Percentiles rank a stretch among this genome's conserved stretches.
These are phyloP conservation scores for Caenorhabditis becei DNA, from an alignment of 2,888 invertebrate species.

Conservation along the genomic window DNA sequence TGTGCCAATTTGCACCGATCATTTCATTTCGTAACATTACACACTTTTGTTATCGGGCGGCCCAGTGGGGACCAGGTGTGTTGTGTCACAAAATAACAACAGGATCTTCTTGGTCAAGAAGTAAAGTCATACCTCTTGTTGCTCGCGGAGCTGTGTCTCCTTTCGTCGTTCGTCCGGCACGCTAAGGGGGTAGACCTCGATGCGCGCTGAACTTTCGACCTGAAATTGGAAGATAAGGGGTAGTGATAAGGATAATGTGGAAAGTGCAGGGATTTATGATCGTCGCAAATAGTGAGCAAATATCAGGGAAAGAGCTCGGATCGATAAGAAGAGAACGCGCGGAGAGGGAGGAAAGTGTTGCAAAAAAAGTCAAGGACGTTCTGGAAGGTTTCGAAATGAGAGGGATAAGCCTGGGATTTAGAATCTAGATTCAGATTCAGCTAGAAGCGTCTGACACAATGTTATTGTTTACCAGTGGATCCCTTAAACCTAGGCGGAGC, in stretches of 20 bases:
- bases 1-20: conserved; percentile 49
- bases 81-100: conserved; percentile 25
- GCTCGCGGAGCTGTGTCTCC: conserved; percentile 65
- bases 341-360: background rate
- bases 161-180: conserved; percentile 70
- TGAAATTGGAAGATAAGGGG: conserved; percentile 41
- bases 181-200: conserved; percentile 80
- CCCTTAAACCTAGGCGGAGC: background rate
- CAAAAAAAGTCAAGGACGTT: background rate
- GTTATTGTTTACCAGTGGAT: background rate
- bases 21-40: conserved; percentile 55
- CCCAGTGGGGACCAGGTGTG: conserved; percentile 25
- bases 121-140: conserved; percentile 54
- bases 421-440: too few relatives aligned
- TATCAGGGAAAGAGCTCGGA: too few relatives aligned
- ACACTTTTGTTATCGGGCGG: conserved; percentile 28
- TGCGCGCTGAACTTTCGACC: conserved; percentile 79
- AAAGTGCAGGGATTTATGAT: conserved; percentile 4
- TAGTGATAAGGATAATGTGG: background rate
- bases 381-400: background rate
- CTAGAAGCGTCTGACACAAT: conserved; percentile 20
- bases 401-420: too few relatives aligned
- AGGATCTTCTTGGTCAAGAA: background rate
- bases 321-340: too few relatives aligned
- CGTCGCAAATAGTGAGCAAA: conserved; percentile 2